Base-by-base conservation (phyloP, 2,888 invertebrate genomes). In the Hyposoter dolosus region DNA sequence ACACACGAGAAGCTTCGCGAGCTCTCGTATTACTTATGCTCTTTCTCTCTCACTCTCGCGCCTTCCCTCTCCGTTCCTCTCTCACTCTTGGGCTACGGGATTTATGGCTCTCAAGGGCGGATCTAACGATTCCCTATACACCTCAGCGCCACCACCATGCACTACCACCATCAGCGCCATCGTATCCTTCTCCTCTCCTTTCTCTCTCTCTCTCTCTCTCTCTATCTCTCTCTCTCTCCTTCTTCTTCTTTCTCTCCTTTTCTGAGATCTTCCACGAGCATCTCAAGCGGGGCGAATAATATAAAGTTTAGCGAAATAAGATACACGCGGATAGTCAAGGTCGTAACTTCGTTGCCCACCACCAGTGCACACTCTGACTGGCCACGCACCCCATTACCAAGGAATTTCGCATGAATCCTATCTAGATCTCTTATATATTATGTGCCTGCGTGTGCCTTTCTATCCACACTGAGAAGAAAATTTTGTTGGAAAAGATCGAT, bases 261-360 rank as follows among this genome's bases (percentile, higher is more conserved):
- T 79, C 66, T 23, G 10, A 32, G 75, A 83, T 83, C 82, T 79
- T 60, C n/a, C 66, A 32, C 74, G 43, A 50, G 80, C 43, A 79
- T 79, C 82, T 75, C 72, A 47, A 76, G 50, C 78, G 65, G 85
- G 87, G 89, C 87, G 88, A 89, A 90, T 91, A 82, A 75, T 82
- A 82, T 82, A 88, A 90, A 90, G 88, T 90, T 89, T 88, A 90
- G 85, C 88, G 92, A 90, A 91, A 92, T 90, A 90, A 90, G 90
- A 92, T 91, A 92, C 91, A 90, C 88, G 79, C 76, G 87, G 89
- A 90, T 89, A 88, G 85, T 88, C 92, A 89, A 90, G 89, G 89
- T 91, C 91, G 90, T 92, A 92, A 92, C 90, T 91, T 88, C 79
- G 85, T 79, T 75, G 86, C 88, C 80, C 83, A 81, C 86, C 82